phyloP scores from a whole-genome alignment of 2,888 invertebrate genomes.

The Sinopyrophorus schimmeli region DNA sequence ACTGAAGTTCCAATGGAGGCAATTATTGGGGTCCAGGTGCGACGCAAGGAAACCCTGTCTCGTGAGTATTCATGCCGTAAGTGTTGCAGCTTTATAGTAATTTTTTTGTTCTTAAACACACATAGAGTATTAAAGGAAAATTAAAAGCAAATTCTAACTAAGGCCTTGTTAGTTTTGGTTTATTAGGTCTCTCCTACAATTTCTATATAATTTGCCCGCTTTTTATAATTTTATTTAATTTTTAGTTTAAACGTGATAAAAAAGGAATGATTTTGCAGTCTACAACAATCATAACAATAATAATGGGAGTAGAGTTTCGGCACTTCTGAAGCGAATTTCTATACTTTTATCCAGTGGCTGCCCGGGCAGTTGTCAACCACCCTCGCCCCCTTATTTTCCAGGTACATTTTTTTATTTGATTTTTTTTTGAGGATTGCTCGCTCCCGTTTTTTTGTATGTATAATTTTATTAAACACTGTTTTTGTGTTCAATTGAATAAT shows the following conservation, averaged over 20 bases:
- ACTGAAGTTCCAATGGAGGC: constrained; percentile 99
- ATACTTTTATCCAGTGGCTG: constrained; percentile 72
- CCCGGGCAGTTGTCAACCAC: constrained; percentile 71
- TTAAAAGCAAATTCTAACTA: background rate
- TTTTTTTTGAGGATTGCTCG: too few relatives aligned
- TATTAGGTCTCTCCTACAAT: too few relatives aligned
- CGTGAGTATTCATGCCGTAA: constrained; percentile 79
- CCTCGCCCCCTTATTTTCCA: constrained; percentile 71
- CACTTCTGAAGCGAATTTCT: constrained; percentile 59
- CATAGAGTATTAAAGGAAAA: background rate
- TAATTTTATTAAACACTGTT: too few relatives aligned
- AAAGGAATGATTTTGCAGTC: constrained; percentile 55
- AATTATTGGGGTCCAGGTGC: constrained; percentile 93
- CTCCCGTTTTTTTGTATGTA: too few relatives aligned
- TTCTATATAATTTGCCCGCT: constrained; percentile 7
- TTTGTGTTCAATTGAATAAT: too few relatives aligned
- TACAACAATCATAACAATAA: constrained; percentile 49
- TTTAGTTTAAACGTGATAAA: constrained; percentile 50
- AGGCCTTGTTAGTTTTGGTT: background rate
- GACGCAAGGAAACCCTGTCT: constrained; percentile 79
- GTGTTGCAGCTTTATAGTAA: constrained; percentile 25
- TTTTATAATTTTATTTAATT: constrained; percentile 34
- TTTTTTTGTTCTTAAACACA: background rate
- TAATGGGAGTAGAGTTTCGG: constrained; percentile 50
- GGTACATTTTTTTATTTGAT: constrained; percentile 56